Conservation (phyloP, 1,140 invertebrate genomes). For the Dendroctonus valens region DNA sequence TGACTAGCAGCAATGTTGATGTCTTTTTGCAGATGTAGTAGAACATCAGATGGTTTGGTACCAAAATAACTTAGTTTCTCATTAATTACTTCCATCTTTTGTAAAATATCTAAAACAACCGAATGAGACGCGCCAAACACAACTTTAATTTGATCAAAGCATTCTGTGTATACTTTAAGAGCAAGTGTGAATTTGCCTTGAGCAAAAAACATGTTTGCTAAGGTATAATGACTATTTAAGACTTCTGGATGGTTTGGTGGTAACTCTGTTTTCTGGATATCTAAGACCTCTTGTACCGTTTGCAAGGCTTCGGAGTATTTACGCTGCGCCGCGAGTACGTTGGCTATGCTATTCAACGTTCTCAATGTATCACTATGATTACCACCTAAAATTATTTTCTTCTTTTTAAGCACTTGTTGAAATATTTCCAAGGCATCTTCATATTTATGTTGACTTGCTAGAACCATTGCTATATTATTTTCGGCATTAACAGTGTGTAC, state of each 20-base stretch:
- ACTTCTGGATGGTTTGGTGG: conserved; percentile 30
- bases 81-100: conserved; percentile 6
- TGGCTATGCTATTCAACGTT: conserved; percentile 26
- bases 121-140: conserved; percentile 4
- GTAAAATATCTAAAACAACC: conserved; percentile 9
- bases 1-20: conserved; percentile 28
- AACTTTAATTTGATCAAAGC: background rate
- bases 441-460: conserved; percentile 33
- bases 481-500: conserved; percentile 18
- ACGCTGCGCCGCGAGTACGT: background rate
- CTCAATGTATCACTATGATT: conserved; percentile 41
- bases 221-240: conserved; percentile 30
- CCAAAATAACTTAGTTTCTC: conserved; percentile 11
- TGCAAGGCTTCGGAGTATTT: conserved; percentile 1
- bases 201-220: conserved; percentile 19
- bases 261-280: conserved; percentile 27
- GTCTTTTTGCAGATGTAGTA: conserved; percentile 12
- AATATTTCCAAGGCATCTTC: conserved; percentile 39
- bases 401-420: conserved; percentile 35
- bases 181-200: conserved; percentile 21
- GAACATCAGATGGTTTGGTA: conserved; percentile 4
- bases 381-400: conserved; percentile 35
- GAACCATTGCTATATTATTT: conserved; percentile 36
- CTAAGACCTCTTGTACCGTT: conserved; percentile 11
- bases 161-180: conserved; percentile 6